A percentile compares a stretch with the other conserved stretches of the same genome.
Conservation (phyloP, 2,888 invertebrate species). For the Candidula unifasciata region DNA sequence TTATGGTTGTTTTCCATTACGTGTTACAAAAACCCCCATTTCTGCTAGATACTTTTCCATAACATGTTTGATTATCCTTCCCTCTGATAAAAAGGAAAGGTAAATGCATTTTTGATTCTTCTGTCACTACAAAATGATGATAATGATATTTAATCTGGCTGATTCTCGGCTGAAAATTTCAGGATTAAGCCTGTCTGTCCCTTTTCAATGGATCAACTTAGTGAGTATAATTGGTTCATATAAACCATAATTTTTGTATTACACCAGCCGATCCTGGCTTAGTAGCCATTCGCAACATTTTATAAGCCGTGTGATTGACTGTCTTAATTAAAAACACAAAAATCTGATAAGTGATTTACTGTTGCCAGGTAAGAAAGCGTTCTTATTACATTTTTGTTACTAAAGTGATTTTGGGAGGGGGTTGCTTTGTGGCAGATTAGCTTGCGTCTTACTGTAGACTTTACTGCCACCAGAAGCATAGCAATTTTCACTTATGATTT, state of each 20-base stretch:
- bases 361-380: slow-evolving; percentile 13
- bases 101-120: slow-evolving; percentile 35
- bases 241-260: slow-evolving; percentile 54
- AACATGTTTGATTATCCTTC: slow-evolving; percentile 16
- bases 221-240: slow-evolving; percentile 56
- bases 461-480: not conserved
- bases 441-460: not conserved
- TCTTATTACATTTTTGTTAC: not conserved
- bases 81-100: slow-evolving; percentile 20
- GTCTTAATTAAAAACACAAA: slow-evolving; percentile 29
- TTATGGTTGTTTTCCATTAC: slow-evolving; percentile 25
- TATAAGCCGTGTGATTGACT: slow-evolving; percentile 50
- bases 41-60: slow-evolving; percentile 21
- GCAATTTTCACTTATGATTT: too few species aligned
- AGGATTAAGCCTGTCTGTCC: slow-evolving; percentile 54
- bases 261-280: slow-evolving; percentile 54
- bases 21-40: slow-evolving; percentile 7
- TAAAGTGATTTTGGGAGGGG: not conserved
- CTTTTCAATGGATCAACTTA: slow-evolving; percentile 55
- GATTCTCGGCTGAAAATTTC: slow-evolving; percentile 56
- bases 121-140: slow-evolving; percentile 42
- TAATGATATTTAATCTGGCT: slow-evolving; percentile 50
- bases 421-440: not conserved
- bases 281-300: slow-evolving; percentile 53
- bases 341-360: slow-evolving; percentile 12